phyloP scores from a whole-genome alignment of 2,888 invertebrate species.

The Nycteola revayana region DNA sequence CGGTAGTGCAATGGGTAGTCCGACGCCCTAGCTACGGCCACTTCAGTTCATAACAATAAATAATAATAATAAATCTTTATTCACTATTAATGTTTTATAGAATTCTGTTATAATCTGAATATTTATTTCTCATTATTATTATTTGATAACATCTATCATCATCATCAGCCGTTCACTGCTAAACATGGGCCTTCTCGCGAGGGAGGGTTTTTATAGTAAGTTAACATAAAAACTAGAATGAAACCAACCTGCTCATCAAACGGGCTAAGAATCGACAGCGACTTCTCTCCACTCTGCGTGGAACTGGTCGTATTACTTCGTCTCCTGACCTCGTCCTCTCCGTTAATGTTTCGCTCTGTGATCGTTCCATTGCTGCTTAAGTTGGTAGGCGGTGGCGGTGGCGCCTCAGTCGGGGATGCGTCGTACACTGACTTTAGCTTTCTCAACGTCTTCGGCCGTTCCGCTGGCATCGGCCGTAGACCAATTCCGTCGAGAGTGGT shows the following conservation, averaged over 20 bases:
- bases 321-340: conserved; percentile 77
- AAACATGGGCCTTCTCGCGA: no score
- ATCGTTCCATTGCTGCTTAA: conserved; percentile 70
- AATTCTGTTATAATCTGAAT: no score
- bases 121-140: no score
- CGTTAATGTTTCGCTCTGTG: conserved; percentile 59
- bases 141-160: no score
- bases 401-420: conserved; percentile 67
- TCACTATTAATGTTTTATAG: no score
- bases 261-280: conserved; percentile 87
- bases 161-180: no score
- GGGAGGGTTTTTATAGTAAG: neutral
- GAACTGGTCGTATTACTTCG: conserved; percentile 69
- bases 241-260: conserved; percentile 88
- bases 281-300: conserved; percentile 73
- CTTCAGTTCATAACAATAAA: no score
- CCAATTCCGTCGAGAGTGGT: conserved; percentile 85
- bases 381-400: conserved; percentile 43
- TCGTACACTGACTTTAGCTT: conserved; percentile 89
- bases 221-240: neutral
- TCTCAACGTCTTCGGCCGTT: conserved; percentile 88
- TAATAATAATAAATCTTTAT: no score
- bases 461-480: conserved; percentile 83
- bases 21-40: no score
- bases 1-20: no score